Conservation (phyloP, 2,113 vertebrate genomes). For the Craseonycteris thonglongyai region DNA sequence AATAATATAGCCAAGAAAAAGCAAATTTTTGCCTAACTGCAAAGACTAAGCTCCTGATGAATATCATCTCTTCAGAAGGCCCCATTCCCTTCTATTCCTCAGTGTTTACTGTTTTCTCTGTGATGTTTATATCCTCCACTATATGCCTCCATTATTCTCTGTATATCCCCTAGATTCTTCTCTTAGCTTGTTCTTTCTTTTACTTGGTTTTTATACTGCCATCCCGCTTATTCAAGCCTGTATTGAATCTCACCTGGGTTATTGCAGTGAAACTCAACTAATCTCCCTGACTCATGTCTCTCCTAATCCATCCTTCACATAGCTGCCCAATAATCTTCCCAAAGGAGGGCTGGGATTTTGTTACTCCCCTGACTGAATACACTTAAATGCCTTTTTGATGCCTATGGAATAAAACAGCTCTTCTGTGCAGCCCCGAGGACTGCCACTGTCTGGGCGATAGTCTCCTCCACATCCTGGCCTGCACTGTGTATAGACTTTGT, state of each 20-base stretch:
- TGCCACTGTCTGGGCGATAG: background rate
- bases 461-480: rapidly evolving
- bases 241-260: conserved; percentile 8
- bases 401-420: background rate
- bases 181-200: background rate
- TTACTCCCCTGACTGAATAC: background rate
- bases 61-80: background rate
- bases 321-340: background rate
- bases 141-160: background rate
- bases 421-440: background rate
- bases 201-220: background rate
- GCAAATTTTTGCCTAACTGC: background rate
- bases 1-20: background rate
- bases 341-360: background rate
- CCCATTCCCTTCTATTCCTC: background rate
- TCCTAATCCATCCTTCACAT: background rate
- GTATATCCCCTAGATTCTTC: background rate
- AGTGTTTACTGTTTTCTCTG: background rate
- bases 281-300: background rate
- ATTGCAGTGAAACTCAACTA: conserved; percentile 18
- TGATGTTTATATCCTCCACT: background rate
- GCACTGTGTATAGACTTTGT: background rate
- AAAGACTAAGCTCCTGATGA: background rate
- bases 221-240: background rate
- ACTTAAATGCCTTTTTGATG: background rate